Base-by-base conservation (phyloP, 1,140 invertebrate species). In the Polyergus mexicanus region DNA sequence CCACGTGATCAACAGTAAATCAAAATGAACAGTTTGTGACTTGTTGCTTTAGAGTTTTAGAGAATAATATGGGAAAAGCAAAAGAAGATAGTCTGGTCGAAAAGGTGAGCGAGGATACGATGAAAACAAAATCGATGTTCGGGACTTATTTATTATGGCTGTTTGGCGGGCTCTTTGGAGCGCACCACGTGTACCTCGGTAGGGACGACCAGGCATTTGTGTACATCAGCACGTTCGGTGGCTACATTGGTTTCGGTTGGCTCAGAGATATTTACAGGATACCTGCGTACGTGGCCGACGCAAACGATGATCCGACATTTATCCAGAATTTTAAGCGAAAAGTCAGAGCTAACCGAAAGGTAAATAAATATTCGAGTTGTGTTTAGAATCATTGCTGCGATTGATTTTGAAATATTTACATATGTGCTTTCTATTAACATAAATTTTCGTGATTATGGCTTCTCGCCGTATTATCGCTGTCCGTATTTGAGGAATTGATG, bases 141-240 rank as follows among this genome's bases (percentile, higher is more conserved):
- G 88, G 86, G 86, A 96, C 98, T 0, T 99, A 98, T 93, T 60
- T 99, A 22, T 95, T 98, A 22, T 99, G 98, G 98, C 91, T 98
- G 0, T 96, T 98, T 86, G 98, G 98, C 51, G 98, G 98, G 11
- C 95, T 98, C 89, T 97, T 98, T 87, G 98, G 98, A 0, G 94
- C 98, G 2, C 99, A 99, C 95, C 98, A 99, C 93, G 96, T 99
- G 91, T 99, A 99, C 93, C 95, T 99, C 62, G 96, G 96, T 63
- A 95, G 98, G 77, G 98, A 99, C 93, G 96, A 97, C n/a, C 98
- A 99, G 91, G 98, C 98, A 0, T 98, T 99, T 92, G 95, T 99
- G 0, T 98, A 98, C 96, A 98, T 97, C 96, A 97, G 96, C 66
- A 98, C 98, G 2, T 94, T 98, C 11, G 98, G 98, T 19, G 98